Conservation (phyloP, 2,797 vertebrate species). For the Sparidentex hasta region DNA sequence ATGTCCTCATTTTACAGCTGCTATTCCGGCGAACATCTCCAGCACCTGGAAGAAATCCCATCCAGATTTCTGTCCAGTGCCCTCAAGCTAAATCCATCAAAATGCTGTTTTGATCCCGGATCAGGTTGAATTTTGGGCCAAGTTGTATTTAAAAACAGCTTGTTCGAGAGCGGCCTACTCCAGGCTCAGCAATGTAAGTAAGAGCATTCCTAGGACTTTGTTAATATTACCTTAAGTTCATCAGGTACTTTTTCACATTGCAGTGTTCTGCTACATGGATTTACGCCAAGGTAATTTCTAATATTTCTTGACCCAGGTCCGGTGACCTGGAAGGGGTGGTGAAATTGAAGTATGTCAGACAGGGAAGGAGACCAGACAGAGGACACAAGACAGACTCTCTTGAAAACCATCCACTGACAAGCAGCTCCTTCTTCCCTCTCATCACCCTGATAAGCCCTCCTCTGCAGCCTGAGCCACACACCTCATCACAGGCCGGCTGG, state of each 20-base stretch:
- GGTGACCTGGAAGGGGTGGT: not conserved
- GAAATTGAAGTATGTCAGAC: not conserved
- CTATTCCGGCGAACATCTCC: slow-evolving; percentile 3
- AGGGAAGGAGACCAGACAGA: slow-evolving; percentile 17
- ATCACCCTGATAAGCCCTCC: slow-evolving; percentile 72
- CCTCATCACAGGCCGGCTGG: slow-evolving; percentile 57
- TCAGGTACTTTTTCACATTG: slow-evolving; percentile 34
- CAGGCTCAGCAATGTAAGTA: not conserved
- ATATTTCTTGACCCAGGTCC: not conserved
- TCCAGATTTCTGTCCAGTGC: slow-evolving; percentile 10
- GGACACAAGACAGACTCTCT: slow-evolving; percentile 62
- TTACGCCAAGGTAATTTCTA: not conserved
- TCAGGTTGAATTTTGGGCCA: not conserved
- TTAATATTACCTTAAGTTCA: slow-evolving; percentile 49
- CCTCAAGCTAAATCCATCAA: slow-evolving; percentile 17
- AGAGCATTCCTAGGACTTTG: slow-evolving; percentile 11
- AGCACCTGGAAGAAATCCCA: slow-evolving; percentile 20
- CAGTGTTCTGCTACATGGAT: slow-evolving; percentile 1
- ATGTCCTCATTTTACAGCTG: not conserved
- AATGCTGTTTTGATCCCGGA: not conserved
- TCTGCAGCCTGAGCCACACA: slow-evolving; percentile 44
- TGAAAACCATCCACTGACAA: slow-evolving; percentile 68
- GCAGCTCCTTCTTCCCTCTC: slow-evolving; percentile 70
- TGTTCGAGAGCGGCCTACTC: not conserved
- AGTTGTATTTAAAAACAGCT: slow-evolving; percentile 4